Evolutionary conservation across 1,140 invertebrate genomes (phyloP), one percentile per base, ranked within the genome.

Genomic region (Heliconius nattereri): DNA sequence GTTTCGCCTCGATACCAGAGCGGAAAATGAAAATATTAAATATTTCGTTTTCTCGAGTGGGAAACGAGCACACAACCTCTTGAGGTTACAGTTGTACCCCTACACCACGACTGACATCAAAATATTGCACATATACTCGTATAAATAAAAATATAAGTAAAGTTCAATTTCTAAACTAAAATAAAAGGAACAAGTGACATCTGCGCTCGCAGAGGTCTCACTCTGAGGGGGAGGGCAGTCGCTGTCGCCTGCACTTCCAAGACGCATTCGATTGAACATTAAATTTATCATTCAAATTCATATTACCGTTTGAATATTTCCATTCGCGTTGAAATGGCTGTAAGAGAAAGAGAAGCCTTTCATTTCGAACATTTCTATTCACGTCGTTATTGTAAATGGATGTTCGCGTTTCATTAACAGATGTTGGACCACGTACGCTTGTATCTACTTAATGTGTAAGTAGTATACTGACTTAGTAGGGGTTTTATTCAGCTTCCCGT

Each of bases 201-300:
- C 60, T 29, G 9, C 60, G 60, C 60, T 60, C 54, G 26, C 60
- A 26, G 26, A 11, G 60, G 26, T 45, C 40, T 45, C 40, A 5
- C 13, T 45, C 40, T 45, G 11, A 29, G 60, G 11, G 9, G 3
- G 8, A 6, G 54, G 23, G 26, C 13, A 16, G 26, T 5, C 60
- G 60, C 60, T 29, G 60, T 66, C 60, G 60, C 23, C 26, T 66
- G 60, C 60, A 66, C 26, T 66, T 66, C 60, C 60, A 16, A 66
- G 60, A 26, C 60, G 57, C 11, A 26, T 11, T 66, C 60, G 60
- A 66, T 66, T 66, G 23, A 26, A 66, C 60, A 66, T 66, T 66
- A 29, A 66, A 66, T 66, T 66, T 66, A 66, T 66, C 60, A 66
- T 66, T 66, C 26, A 66, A 66, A 66, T 66, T 66, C 60, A 66